These are phyloP conservation scores for Malacoctenus gilli DNA, from an alignment of 2,797 vertebrate species.

Conservation along the genomic window DNA sequence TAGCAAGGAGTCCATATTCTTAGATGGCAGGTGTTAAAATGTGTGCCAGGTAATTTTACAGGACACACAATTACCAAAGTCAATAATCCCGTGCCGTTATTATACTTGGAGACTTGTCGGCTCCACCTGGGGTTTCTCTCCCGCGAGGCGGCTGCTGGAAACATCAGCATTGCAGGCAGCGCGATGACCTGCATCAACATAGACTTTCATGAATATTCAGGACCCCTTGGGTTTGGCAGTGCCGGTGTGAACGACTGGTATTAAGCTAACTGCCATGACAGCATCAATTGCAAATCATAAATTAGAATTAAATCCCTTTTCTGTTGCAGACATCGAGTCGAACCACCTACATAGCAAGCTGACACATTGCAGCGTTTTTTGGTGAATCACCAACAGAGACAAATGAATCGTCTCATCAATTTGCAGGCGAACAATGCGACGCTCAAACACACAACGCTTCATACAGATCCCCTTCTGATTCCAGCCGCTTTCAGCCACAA, in stretches of 20 bases:
- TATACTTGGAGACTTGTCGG: slow-evolving; percentile 29
- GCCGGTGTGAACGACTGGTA: slow-evolving; percentile 47
- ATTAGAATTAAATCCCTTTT: slow-evolving; percentile 57
- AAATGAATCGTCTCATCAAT: slow-evolving; percentile 45
- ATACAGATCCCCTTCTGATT: slow-evolving; percentile 16
- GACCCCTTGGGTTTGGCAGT: slow-evolving; percentile 45
- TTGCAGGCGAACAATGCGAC: slow-evolving; percentile 33
- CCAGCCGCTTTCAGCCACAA: not conserved
- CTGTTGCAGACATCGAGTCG: slow-evolving; percentile 39
- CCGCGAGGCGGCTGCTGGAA: slow-evolving; percentile 30
- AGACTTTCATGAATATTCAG: slow-evolving; percentile 57
- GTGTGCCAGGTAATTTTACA: slow-evolving; percentile 30
- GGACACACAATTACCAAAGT: slow-evolving; percentile 23
- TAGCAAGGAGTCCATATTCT: slow-evolving; percentile 5
- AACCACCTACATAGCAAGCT: slow-evolving; percentile 49
- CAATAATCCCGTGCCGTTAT: slow-evolving; percentile 49
- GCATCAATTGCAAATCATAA: slow-evolving; percentile 61
- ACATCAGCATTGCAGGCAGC: slow-evolving; percentile 28
- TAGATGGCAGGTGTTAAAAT: slow-evolving; percentile 23
- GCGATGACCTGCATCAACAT: slow-evolving; percentile 50
- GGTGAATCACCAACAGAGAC: slow-evolving; percentile 52
- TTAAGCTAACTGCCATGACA: slow-evolving; percentile 53
- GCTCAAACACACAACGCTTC: slow-evolving; percentile 13
- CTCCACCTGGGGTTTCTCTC: slow-evolving; percentile 43
- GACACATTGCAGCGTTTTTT: slow-evolving; percentile 49